A percentile compares a stretch with the other conserved stretches of the same genome.
These are phyloP conservation scores for Borostomias antarcticus DNA, from an alignment of 2,797 vertebrate species.

Conservation along the genomic window DNA sequence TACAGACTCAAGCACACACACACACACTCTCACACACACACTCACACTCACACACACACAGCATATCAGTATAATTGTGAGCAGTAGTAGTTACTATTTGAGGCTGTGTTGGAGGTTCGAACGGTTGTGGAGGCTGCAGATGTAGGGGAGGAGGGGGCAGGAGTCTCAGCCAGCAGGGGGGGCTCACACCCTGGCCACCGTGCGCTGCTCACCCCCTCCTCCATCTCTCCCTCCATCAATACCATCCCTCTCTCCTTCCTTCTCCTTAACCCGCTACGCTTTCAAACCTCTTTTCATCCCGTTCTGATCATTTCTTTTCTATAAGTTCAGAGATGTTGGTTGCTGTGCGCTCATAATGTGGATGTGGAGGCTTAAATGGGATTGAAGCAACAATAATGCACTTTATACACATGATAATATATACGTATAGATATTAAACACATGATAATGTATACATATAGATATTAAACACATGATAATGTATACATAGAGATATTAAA, in stretches of 20 bases:
- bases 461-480: too few relatives aligned
- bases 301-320: background rate
- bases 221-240: slow-evolving; percentile 8
- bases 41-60: slow-evolving; percentile 11
- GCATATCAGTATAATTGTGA: too few relatives aligned
- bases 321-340: too few relatives aligned
- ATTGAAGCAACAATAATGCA: too few relatives aligned
- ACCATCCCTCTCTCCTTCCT: background rate
- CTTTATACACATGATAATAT: too few relatives aligned
- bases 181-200: slow-evolving; percentile 87
- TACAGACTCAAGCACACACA: background rate
- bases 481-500: too few relatives aligned
- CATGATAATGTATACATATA: too few relatives aligned
- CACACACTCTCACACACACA: slow-evolving; percentile 14
- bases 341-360: too few relatives aligned
- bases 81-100: too few relatives aligned
- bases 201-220: slow-evolving; percentile 39
- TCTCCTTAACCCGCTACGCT: background rate
- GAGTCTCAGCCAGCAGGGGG: slow-evolving; percentile 87
- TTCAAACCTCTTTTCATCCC: background rate
- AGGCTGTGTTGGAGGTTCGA: background rate
- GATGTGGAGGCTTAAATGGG: too few relatives aligned
- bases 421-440: too few relatives aligned
- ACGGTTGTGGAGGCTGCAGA: background rate
- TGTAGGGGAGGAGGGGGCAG: slow-evolving; percentile 42